Evolutionary conservation across 2,888 invertebrate species (phyloP), one percentile per base, ranked within the genome.

Genomic region (Catocala fraxini): DNA sequence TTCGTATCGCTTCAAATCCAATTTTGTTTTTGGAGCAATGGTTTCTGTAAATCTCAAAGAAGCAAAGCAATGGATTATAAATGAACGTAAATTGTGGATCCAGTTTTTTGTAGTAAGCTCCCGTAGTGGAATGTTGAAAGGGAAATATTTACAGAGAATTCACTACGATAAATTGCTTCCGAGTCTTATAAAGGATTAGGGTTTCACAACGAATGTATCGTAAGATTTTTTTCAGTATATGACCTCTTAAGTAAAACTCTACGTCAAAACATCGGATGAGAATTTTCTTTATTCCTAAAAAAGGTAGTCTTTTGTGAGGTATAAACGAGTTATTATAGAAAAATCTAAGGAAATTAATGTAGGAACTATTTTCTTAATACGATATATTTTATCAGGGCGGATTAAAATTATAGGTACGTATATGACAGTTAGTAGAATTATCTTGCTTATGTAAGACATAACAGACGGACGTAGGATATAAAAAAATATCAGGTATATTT

Each of bases 141-240:
- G 65, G 60, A 63, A 68, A 70, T 70, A 63, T 68, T 69, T 59
- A 59, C 51, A 69, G 53, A 60, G 60, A 70, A 61, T 63, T 63
- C 60, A 56, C 56, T 47, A 56, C 60, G 59, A 68, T 74, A 75
- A 77, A 77, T 77, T 58, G 72, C 55, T 67, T 65, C 75, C 63
- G 60, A 63, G 56, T 65, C 67, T 69, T 67, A 74, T 64, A 75
- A 77, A 77, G 58, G 71, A 74, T 77, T 67, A 63, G 63, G 61
- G 60, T 67, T 66, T 51, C 48, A 47, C 41, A 56, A 56, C 35
- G 46, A 65, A 68, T 65, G 45, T 63, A 58, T 62, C 59, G 57
- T 25, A 46, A 60, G 54, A 56, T 69, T 65, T 63, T n/a, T 52
- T 61, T 63, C 62, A 65, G 63, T 60, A 48, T 51, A 41, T 15